A percentile compares a stretch with the other conserved stretches of the same genome.
These are phyloP conservation scores for Monopis laevigella DNA, from an alignment of 2,888 invertebrate species.

Conservation along the genomic window DNA sequence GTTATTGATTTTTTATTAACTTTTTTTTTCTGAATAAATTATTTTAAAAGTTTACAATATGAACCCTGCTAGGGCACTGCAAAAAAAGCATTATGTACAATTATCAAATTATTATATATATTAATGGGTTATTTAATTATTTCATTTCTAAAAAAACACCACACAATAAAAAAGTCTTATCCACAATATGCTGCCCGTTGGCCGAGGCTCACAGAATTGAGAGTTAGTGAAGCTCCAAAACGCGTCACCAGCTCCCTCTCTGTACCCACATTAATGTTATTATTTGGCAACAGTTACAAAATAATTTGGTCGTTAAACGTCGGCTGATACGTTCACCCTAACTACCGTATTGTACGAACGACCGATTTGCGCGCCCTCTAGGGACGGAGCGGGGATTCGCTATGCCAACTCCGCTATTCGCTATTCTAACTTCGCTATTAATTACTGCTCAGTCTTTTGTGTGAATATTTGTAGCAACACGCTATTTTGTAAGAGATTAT, in stretches of 20 bases:
- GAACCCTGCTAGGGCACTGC: too few relatives aligned
- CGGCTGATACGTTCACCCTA: conserved; percentile 51
- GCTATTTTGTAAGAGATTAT: conserved; percentile 54
- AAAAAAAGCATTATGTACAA: too few relatives aligned
- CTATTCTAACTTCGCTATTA: conserved; percentile 43
- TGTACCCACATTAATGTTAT: conserved; percentile 55
- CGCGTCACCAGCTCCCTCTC: conserved; percentile 21
- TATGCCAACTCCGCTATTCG: too few relatives aligned
- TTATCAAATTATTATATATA: too few relatives aligned
- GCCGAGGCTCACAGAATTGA: neutral
- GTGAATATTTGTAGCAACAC: conserved; percentile 54
- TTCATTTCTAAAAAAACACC: too few relatives aligned
- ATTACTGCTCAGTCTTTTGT: conserved; percentile 48
- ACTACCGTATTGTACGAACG: conserved; percentile 58
- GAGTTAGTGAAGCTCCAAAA: neutral
- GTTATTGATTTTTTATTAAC: too few relatives aligned
- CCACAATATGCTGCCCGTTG: conserved; percentile 1
- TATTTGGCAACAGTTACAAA: conserved; percentile 67
- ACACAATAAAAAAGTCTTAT: neutral
- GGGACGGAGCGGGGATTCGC: conserved; percentile 49
- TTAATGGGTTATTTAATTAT: too few relatives aligned
- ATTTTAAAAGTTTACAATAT: too few relatives aligned
- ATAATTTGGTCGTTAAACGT: conserved; percentile 66
- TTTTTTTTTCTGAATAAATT: too few relatives aligned
- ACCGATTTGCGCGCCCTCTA: conserved; percentile 36